Evolutionary conservation across 1,140 invertebrate genomes (phyloP).

Genomic region (Bacillus rossius): DNA sequence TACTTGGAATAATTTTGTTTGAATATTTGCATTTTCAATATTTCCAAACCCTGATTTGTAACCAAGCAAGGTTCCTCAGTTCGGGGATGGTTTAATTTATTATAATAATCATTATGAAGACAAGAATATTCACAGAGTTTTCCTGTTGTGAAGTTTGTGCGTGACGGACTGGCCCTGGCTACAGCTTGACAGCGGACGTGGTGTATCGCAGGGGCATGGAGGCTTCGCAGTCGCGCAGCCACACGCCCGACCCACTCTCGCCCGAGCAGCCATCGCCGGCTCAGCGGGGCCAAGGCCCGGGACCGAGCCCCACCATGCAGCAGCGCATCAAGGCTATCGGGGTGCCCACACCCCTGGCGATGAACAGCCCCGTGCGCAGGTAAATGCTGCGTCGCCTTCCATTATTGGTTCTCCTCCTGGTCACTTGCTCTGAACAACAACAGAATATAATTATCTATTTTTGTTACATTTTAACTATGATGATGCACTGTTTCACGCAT

Average conservation of each 20-base stretch:
- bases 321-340: conserved; percentile 84
- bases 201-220: conserved; percentile 47
- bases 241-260: conserved; percentile 61
- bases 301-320: conserved; percentile 78
- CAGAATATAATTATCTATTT: too few species aligned
- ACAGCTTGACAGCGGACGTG: neutral
- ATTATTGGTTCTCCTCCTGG: too few species aligned
- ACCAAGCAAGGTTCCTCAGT: conserved; percentile 11
- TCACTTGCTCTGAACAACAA: too few species aligned
- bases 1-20: too few species aligned
- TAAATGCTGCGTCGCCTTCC: too few species aligned
- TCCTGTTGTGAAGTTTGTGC: too few species aligned
- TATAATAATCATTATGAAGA: too few species aligned
- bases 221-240: conserved; percentile 49
- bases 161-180: too few species aligned
- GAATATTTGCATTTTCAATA: neutral
- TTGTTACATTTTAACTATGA: too few species aligned
- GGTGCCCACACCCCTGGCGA: conserved; percentile 78
- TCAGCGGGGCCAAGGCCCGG: conserved; percentile 43
- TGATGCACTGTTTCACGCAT: too few species aligned
- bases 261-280: conserved; percentile 42
- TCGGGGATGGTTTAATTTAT: neutral
- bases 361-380: conserved; percentile 79
- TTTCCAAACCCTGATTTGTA: neutral
- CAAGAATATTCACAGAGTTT: too few species aligned